Base-by-base conservation (phyloP, 2,113 vertebrate genomes). In the Ellobius talpinus region DNA sequence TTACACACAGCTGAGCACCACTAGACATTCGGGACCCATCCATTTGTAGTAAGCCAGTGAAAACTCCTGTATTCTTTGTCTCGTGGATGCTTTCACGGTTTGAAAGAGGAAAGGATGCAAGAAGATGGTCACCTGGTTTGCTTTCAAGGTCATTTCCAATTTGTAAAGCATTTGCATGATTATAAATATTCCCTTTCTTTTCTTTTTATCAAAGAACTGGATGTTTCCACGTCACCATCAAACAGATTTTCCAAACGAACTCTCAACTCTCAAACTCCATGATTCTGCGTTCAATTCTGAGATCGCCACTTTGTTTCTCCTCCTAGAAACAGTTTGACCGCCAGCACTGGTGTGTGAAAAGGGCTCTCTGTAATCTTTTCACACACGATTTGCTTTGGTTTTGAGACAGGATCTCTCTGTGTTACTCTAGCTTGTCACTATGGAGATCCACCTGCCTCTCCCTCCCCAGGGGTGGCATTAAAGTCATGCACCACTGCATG, bases 131-230 rank as follows among this genome's bases (percentile, higher is more conserved):
- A 58, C 7, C n/a, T 23, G 31, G 1, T 66, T 66, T 66, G 6
- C 42, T 93, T 92, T 94, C 66, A 85, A 45, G n/a, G 58, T 65
- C 24, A 78, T 55, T 92, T 66, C 42, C 74, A 92, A 86, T 73
- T 55, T 95, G 65, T 76, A 95, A 92, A 89, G 77, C 5, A 89
- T 17, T 55, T 89, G 26, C 8, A 93, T 65, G 11, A 81, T 85
- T 24, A 77, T 79, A 70, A 85, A 42, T 29, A 8, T n/a, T 39
- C 36, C 21, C 77, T 87, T 74, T 91, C 68, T 61, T 11, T 74
- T 81, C 96, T 65, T 91, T 26, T 12, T 85, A 26, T n/a, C 88
- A 90, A 81, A 94, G 4, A 24, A 77, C 26, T 45, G n/a, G 85
- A 61, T 10, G 9, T 42, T 89, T 94, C 50, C 29, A 89, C 81